Base-by-base conservation (phyloP, 2,113 vertebrate genomes). In the Illadopsis cleaveri region DNA sequence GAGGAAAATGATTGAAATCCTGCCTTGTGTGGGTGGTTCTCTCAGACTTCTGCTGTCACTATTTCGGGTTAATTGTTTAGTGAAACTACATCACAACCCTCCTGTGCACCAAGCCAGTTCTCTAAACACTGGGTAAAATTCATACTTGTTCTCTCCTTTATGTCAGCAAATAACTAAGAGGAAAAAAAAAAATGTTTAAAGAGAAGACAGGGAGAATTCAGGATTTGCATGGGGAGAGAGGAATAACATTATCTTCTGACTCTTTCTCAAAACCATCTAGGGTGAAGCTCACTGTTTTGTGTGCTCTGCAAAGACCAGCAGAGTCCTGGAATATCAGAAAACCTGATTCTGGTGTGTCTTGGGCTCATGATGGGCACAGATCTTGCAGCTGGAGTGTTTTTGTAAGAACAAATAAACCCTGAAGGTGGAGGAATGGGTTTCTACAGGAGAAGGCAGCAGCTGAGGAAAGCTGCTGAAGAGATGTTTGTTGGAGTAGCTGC, bases 341-440 rank as follows among this genome's bases (percentile, higher is more conserved):
- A 47, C 6, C 12, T 21, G 0, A 15, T 15, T 14, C 6, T 28
- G 12, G 5, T 40, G 18, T 23, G 21, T 25, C 35, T 71, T 30
- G 28, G 45, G 3, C 5, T 25, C 3, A 0, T 7, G 40, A 33
- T 15, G 16, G 44, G 5, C n/a, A 35, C 33, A 28, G 61, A 56
- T 19, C 11, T 53, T 12, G 30, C 25, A 71, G 44, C 5, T 84
- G 69, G 54, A 64, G 12, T 15, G 35, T 4, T 66, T 79, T 35
- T 50, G 73, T 35, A 58, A 51, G 35, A 51, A 3, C 12, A 18
- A 3, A n/a, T 37, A 2, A 76, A 1, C 16, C 57, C 50, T 47
- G 40, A 42, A 4, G 8, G 11, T 54, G 21, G 19, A 81, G 45
- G 75, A 18, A 3, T 75, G 0, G 0, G 5, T 44, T 90, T 79